Percentiles rank a stretch among this genome's conserved stretches.
phyloP scores from a whole-genome alignment of 1,140 invertebrate genomes.

The Marisa cornuarietis region DNA sequence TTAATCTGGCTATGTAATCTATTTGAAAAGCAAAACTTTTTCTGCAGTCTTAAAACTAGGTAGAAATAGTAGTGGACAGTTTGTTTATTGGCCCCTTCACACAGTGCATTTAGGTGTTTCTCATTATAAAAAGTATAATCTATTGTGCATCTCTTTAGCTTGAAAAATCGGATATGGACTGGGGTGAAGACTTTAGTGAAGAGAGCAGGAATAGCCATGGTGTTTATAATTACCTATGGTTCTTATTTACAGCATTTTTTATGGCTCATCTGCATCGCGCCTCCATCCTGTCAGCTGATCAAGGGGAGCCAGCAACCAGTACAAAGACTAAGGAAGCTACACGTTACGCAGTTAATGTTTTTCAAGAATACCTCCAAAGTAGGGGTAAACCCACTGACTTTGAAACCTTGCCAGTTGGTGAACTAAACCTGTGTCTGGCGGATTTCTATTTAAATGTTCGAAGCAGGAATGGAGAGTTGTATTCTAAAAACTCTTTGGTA shows the following conservation, averaged over 20 bases:
- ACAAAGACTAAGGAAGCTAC: constrained; percentile 16
- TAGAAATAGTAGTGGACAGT: too few relatives aligned
- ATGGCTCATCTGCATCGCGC: background rate
- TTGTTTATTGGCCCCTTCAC: too few relatives aligned
- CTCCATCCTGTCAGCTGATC: background rate
- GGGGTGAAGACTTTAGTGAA: too few relatives aligned
- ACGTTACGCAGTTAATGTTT: constrained; percentile 18
- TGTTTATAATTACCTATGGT: background rate
- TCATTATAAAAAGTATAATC: too few relatives aligned
- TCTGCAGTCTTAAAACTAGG: too few relatives aligned
- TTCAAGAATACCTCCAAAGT: constrained; percentile 16
- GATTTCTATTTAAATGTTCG: constrained; percentile 20
- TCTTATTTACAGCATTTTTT: constrained; percentile 21
- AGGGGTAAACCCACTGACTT: constrained; percentile 1
- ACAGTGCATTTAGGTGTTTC: too few relatives aligned
- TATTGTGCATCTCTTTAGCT: too few relatives aligned
- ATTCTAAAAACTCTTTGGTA: constrained; percentile 17
- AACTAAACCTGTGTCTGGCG: constrained; percentile 8
- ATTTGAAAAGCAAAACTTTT: too few relatives aligned
- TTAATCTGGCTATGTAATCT: too few relatives aligned
- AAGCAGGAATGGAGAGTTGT: constrained; percentile 17
- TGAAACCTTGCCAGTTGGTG: constrained; percentile 1
- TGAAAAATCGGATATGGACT: too few relatives aligned
- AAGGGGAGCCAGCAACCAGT: constrained; percentile 13
- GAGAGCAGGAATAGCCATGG: too few relatives aligned